phyloP scores from a whole-genome alignment of 2,113 vertebrate species.

The Bostrychus sinensis region DNA sequence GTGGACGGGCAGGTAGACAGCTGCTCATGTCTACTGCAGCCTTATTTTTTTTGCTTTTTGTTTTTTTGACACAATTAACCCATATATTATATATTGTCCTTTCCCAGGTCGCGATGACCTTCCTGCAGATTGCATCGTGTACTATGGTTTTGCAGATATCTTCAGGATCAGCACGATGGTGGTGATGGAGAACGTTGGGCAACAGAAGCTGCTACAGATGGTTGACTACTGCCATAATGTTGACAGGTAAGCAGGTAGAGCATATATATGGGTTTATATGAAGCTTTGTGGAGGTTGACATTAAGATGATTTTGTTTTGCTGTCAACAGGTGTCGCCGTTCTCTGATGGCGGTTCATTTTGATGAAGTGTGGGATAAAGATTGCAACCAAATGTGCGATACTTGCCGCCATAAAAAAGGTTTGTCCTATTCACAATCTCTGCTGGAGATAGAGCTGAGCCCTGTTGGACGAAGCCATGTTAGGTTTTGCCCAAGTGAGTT shows the following conservation, averaged over 20 bases:
- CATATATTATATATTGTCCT: not conserved
- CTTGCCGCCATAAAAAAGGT: slow-evolving; percentile 84
- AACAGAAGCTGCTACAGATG: slow-evolving; percentile 94
- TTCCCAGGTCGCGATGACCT: slow-evolving; percentile 88
- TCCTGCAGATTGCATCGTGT: slow-evolving; percentile 93
- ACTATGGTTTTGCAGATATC: slow-evolving; percentile 92
- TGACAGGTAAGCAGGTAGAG: slow-evolving; percentile 75
- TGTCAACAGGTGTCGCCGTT: slow-evolving; percentile 89
- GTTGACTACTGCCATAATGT: slow-evolving; percentile 90
- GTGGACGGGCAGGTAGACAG: slow-evolving; percentile 91
- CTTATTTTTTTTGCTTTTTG: not conserved
- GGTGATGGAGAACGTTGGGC: slow-evolving; percentile 97
- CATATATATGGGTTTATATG: not conserved
- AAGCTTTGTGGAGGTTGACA: no score
- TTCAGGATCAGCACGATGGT: slow-evolving; percentile 97
- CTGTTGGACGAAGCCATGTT: no score
- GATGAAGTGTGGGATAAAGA: slow-evolving; percentile 93
- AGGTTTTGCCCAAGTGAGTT: no score
- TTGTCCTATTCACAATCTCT: slow-evolving; percentile 31
- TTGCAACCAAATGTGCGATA: slow-evolving; percentile 93
- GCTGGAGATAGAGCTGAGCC: no score
- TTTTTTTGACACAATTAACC: not conserved
- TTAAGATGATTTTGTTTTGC: not conserved
- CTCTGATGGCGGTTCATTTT: slow-evolving; percentile 92
- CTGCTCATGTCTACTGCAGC: no score